Conservation (phyloP, 2,797 vertebrate genomes). For the Pteropus rufus region DNA sequence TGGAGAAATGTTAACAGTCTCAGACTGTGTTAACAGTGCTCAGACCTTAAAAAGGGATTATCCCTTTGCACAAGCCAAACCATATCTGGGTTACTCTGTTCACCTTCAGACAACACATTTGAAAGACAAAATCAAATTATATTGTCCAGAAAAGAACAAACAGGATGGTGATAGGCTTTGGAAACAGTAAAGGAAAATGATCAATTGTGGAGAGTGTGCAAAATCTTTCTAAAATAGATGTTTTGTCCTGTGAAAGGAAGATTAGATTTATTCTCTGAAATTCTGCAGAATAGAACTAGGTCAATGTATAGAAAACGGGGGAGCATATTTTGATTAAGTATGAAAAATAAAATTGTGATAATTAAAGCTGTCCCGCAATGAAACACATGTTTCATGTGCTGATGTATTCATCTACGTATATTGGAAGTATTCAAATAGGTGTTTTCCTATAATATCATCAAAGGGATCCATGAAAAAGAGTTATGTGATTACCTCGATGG, state of each 20-base stretch:
- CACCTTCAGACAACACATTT: neutral
- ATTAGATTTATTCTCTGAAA: neutral
- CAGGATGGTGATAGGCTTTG: neutral
- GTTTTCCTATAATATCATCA: neutral
- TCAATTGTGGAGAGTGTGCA: accelerated
- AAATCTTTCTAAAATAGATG: neutral
- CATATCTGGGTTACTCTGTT: neutral
- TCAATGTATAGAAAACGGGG: neutral
- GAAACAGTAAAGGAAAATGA: neutral
- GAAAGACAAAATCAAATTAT: neutral
- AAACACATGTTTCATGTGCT: neutral
- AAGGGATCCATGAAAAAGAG: neutral
- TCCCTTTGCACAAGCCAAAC: neutral
- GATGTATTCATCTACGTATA: neutral
- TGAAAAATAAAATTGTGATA: neutral
- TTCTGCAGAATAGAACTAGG: neutral
- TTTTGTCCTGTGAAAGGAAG: neutral
- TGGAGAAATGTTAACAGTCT: neutral
- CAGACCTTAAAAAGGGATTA: neutral
- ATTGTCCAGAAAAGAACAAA: neutral
- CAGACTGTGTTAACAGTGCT: neutral
- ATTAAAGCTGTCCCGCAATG: neutral
- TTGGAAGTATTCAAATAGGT: neutral
- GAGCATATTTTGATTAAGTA: neutral
- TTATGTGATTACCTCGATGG: neutral